These are phyloP conservation scores for Resseliella maxima DNA, from an alignment of 2,888 invertebrate genomes.

Conservation along the genomic window DNA sequence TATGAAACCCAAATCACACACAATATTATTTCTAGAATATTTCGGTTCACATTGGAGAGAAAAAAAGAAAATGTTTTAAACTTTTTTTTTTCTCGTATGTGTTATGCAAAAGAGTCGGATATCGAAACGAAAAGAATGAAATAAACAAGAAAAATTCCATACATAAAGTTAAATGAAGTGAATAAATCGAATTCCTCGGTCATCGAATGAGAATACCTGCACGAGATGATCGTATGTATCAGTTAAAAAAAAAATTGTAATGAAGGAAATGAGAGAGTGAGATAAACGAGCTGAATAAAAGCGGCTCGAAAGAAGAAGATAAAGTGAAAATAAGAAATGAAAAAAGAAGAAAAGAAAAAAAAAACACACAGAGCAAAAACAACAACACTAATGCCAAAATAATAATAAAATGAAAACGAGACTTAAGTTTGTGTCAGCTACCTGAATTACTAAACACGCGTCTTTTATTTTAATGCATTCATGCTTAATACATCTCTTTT, in stretches of 20 bases:
- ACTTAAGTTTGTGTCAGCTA: slow-evolving; percentile 60
- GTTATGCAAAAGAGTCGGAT: neutral
- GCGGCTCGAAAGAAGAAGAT: neutral
- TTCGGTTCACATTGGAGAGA: too few species aligned
- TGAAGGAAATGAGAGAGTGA: slow-evolving; percentile 12
- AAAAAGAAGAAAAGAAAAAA: neutral
- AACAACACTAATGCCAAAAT: slow-evolving; percentile 45
- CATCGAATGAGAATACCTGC: slow-evolving; percentile 10
- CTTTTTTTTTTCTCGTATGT: neutral
- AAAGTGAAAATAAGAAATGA: neutral
- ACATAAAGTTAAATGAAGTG: slow-evolving; percentile 39
- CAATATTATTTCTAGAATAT: slow-evolving; percentile 33
- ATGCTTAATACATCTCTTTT: slow-evolving; percentile 54
- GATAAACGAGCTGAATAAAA: neutral
- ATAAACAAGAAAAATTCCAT: slow-evolving; percentile 4
- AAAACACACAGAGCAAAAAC: neutral
- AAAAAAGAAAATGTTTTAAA: too few species aligned
- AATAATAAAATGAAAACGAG: slow-evolving; percentile 53
- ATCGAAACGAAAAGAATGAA: neutral
- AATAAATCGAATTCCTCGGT: slow-evolving; percentile 47
- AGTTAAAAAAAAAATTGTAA: slow-evolving; percentile 3
- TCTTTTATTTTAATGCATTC: slow-evolving; percentile 60
- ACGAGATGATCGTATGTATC: slow-evolving; percentile 28
- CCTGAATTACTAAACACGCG: slow-evolving; percentile 65
- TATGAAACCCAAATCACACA: neutral